Percentiles rank a stretch among this genome's conserved stretches.
These are phyloP conservation scores for Escarpia spicata DNA, from an alignment of 2,888 invertebrate genomes.

Conservation along the genomic window DNA sequence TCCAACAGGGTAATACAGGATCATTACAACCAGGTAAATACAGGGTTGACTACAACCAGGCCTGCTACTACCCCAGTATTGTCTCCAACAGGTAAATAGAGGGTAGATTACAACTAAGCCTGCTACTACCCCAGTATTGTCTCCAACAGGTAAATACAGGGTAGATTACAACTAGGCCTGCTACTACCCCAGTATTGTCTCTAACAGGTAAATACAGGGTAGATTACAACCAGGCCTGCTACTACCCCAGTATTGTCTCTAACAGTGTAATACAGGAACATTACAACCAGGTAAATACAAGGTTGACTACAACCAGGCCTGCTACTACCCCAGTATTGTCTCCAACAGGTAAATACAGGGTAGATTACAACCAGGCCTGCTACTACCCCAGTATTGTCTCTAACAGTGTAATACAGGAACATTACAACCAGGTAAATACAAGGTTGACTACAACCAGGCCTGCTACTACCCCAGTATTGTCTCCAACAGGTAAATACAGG, in stretches of 20 bases:
- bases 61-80: neutral
- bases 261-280: too few species aligned
- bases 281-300: neutral
- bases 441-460: neutral
- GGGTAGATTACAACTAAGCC: neutral
- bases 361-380: neutral
- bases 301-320: neutral
- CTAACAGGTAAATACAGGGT: neutral
- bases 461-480: neutral
- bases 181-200: neutral
- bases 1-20: too few species aligned
- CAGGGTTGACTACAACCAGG: too few species aligned
- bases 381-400: neutral
- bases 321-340: neutral
- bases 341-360: neutral
- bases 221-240: neutral
- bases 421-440: neutral
- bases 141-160: neutral
- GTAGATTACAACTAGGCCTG: neutral
- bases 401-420: too few species aligned
- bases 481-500: neutral
- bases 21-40: too few species aligned
- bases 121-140: neutral
- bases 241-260: neutral
- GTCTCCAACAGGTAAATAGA: neutral